phyloP scores from a whole-genome alignment of 2,113 vertebrate species.

The Alethe diademata region DNA sequence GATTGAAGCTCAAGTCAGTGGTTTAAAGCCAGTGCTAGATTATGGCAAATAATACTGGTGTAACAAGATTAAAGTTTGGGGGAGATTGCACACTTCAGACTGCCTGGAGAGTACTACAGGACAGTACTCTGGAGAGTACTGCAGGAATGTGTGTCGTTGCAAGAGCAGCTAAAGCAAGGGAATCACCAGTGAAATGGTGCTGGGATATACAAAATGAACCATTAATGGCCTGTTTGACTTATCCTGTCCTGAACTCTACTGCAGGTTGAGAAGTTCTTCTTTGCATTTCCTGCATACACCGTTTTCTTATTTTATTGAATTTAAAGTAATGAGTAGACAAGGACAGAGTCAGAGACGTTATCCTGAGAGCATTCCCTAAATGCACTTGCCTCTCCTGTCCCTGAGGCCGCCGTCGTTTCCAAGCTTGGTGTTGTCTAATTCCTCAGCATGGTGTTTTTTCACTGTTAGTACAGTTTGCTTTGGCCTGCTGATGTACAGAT shows the following conservation, averaged over 20 bases:
- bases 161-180: rapidly evolving
- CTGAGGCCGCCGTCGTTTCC: background rate
- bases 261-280: background rate
- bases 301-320: background rate
- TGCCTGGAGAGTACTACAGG: no score
- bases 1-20: background rate
- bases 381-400: background rate
- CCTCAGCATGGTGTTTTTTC: constrained; percentile 19
- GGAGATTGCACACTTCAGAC: background rate
- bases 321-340: background rate
- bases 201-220: background rate
- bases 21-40: background rate
- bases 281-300: background rate
- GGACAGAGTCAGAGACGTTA: background rate
- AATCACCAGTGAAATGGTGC: background rate
- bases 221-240: background rate
- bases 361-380: background rate
- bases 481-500: constrained; percentile 65
- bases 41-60: background rate
- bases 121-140: no score
- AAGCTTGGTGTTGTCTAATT: background rate
- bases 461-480: constrained; percentile 64
- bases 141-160: background rate
- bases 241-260: background rate
- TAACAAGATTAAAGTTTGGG: background rate